Base-by-base conservation (phyloP, 2,888 invertebrate genomes). In the Subacronicta megacephala region DNA sequence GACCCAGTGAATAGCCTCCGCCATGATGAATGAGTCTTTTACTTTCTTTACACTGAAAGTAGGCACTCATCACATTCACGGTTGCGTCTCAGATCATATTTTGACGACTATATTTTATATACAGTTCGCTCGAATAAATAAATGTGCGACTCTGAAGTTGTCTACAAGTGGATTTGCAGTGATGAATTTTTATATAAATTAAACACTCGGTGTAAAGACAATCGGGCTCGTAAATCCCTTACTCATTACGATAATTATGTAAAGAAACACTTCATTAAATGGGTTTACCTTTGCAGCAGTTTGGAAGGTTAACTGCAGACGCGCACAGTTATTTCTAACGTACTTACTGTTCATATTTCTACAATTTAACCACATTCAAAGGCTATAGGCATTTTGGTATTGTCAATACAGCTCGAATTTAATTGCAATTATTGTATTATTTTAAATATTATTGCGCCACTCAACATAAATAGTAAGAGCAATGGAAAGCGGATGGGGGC, bases 11-110 rank as follows among this genome's bases (percentile, higher is more conserved):
- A 81, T 80, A 82, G 80, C 80, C 80, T 78, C 80, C 67, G 68
- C 73, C 84, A 80, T 88, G 85, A 90, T 90, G 82, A 87, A 87
- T 88, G 84, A 80, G 78, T 90, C 82, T 89, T 90, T 92, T 93
- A 93, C 93, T 93, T 93, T 93, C 91, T 87, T 92, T 82, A 78
- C 81, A 71, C 84, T 77, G 84, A 88, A 90, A 89, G 89, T 88
- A 89, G 88, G 82, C 83, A 82, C 72, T 75, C 72, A 72, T 72
- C 72, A 75, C 74, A 69, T 64, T 72, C 52, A 60, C 53, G 52
- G 49, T 62, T 58, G 55, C 58, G 49, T 49, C 51, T 23, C 54
- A 53, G 52, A 59, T 55, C 63, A 63, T 54, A 49, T 56, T 67
- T 47, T 61, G 33, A 44, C 12, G 41, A 43, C 31, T 51, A 36